These are phyloP conservation scores for Bombus haemorrhoidalis DNA, from an alignment of 1,140 invertebrate genomes.

Conservation along the genomic window DNA sequence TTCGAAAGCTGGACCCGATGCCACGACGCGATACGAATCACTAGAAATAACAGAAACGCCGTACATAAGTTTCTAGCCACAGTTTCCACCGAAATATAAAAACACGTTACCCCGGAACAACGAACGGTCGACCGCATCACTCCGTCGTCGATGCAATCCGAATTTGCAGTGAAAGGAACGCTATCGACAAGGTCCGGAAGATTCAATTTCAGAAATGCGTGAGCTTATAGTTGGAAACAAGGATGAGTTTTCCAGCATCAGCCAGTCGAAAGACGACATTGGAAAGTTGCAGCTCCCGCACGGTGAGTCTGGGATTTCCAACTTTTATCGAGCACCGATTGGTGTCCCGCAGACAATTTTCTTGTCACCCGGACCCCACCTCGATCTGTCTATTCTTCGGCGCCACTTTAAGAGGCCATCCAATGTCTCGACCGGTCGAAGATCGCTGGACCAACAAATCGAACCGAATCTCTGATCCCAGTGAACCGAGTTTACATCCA, in stretches of 20 bases:
- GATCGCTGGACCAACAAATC: neutral
- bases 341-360: conserved; percentile 63
- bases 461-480: conserved; percentile 4
- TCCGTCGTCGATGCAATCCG: conserved; percentile 31
- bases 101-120: neutral
- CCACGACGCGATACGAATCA: neutral
- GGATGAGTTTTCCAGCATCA: conserved; percentile 60
- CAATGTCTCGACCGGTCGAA: neutral
- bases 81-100: conserved; percentile 7
- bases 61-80: neutral
- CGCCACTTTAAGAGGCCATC: conserved; percentile 22
- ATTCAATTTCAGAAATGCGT: conserved; percentile 67
- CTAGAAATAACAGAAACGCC: neutral
- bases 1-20: neutral
- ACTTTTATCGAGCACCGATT: conserved; percentile 68
- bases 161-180: conserved; percentile 40
- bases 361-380: conserved; percentile 26
- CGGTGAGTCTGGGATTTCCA: conserved; percentile 65
- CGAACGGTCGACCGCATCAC: neutral
- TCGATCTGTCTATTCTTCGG: conserved; percentile 49
- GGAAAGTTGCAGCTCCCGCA: conserved; percentile 57
- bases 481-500: neutral
- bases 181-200: conserved; percentile 65
- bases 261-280: conserved; percentile 34
- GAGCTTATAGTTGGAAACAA: conserved; percentile 70